A percentile compares a stretch with the other conserved stretches of the same genome.
phyloP scores from a whole-genome alignment of 2,888 invertebrate genomes.

The Diplolepis rosae region DNA sequence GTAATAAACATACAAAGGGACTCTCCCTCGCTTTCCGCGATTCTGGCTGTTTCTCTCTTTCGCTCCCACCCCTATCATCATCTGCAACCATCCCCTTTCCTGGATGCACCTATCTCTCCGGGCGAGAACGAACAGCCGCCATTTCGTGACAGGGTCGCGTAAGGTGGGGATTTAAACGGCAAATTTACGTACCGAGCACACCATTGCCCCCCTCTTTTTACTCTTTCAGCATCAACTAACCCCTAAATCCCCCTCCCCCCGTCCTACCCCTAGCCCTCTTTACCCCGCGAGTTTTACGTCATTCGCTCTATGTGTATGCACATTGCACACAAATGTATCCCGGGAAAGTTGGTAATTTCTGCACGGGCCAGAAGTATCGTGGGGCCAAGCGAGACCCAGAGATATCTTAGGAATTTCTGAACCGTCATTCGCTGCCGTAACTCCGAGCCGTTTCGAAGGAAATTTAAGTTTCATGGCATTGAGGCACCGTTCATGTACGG shows the following conservation, averaged over 20 bases:
- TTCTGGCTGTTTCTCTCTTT: slow-evolving; percentile 31
- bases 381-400: slow-evolving; percentile 49
- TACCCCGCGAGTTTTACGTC: slow-evolving; percentile 63
- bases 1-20: slow-evolving; percentile 32
- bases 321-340: slow-evolving; percentile 57
- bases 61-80: slow-evolving; percentile 7
- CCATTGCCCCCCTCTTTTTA: slow-evolving; percentile 25
- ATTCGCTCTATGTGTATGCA: slow-evolving; percentile 58
- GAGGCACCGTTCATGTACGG: slow-evolving; percentile 42
- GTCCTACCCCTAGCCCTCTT: slow-evolving; percentile 38
- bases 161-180: slow-evolving; percentile 56
- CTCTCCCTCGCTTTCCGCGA: slow-evolving; percentile 13
- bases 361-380: slow-evolving; percentile 57
- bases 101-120: slow-evolving; percentile 36
- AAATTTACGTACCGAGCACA: slow-evolving; percentile 56
- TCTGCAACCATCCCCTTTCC: slow-evolving; percentile 16
- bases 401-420: slow-evolving; percentile 69
- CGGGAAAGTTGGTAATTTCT: slow-evolving; percentile 59
- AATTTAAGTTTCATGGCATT: slow-evolving; percentile 66
- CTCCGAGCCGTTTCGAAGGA: slow-evolving; percentile 59
- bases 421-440: slow-evolving; percentile 62
- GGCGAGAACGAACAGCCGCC: slow-evolving; percentile 57
- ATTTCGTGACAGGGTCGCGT: slow-evolving; percentile 55
- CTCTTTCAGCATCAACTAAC: slow-evolving; percentile 31
- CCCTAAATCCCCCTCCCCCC: slow-evolving; percentile 39